A percentile compares a stretch with the other conserved stretches of the same genome.
Conservation (phyloP, 2,113 vertebrate genomes). For the Gadus chalcogrammus region DNA sequence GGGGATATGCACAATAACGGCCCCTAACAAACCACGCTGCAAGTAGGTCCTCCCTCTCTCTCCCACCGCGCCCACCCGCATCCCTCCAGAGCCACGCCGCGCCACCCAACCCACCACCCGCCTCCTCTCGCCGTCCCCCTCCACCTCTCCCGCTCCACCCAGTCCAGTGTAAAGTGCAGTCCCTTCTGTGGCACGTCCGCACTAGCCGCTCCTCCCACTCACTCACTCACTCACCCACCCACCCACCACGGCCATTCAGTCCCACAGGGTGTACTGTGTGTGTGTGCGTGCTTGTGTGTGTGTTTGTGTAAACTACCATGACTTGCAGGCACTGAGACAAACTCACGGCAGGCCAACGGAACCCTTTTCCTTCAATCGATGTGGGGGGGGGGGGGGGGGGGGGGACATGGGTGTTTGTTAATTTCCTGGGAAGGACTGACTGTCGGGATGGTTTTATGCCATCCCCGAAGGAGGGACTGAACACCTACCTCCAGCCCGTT, state of each 20-base stretch:
- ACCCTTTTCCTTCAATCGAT: too few species aligned
- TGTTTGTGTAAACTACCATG: too few species aligned
- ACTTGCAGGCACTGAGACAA: not conserved
- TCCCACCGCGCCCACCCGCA: conserved; percentile 38
- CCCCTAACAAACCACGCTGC: conserved; percentile 99
- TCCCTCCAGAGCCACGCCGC: conserved; percentile 36
- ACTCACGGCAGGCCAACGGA: too few species aligned
- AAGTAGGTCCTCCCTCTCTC: conserved; percentile 90
- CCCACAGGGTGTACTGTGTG: too few species aligned
- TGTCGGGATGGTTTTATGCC: too few species aligned
- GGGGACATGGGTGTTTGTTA: too few species aligned
- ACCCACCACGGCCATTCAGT: not conserved
- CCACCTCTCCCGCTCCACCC: conserved; percentile 2
- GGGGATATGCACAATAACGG: conserved; percentile 99
- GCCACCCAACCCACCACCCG: conserved; percentile 42
- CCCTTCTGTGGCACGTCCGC: conserved; percentile 22
- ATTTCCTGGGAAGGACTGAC: too few species aligned
- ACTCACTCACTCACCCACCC: not conserved
- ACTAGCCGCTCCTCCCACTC: not conserved
- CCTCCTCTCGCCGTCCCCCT: conserved; percentile 34
- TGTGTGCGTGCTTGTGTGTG: too few species aligned
- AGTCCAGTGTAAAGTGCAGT: conserved; percentile 28
- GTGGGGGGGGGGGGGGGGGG: too few species aligned
- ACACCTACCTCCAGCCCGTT: too few species aligned
- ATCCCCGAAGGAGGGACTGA: too few species aligned